phyloP scores from a whole-genome alignment of 2,113 vertebrate species.

The Lycocorax pyrrhopterus region DNA sequence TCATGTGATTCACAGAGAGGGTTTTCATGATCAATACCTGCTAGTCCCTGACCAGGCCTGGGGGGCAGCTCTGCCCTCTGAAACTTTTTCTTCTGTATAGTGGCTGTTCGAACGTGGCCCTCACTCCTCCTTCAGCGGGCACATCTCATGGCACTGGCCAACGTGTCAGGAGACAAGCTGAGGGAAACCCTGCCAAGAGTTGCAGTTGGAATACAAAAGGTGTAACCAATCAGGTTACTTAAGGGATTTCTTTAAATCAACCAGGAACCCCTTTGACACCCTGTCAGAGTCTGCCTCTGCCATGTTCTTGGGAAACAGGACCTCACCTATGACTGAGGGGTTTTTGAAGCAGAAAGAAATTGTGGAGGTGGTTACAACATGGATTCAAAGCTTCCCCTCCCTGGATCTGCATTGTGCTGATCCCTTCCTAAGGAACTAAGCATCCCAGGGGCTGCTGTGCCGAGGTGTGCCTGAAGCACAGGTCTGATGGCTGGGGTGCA shows the following conservation, averaged over 20 bases:
- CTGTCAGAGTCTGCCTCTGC: not conserved
- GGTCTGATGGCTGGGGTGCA: not conserved
- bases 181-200: not conserved
- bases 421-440: not conserved
- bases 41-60: not conserved
- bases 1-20: not conserved
- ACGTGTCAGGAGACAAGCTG: fast-evolving
- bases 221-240: not conserved
- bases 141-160: not conserved
- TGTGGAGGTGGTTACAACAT: fast-evolving
- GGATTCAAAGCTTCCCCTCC: not conserved
- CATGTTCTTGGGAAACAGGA: not conserved
- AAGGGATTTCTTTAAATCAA: not conserved
- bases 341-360: not conserved
- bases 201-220: not conserved
- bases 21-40: not conserved
- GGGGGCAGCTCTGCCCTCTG: not conserved
- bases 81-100: not conserved
- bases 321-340: not conserved
- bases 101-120: not conserved
- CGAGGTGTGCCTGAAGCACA: not conserved
- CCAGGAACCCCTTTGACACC: fast-evolving
- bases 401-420: fast-evolving
- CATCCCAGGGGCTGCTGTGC: not conserved
- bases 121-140: fast-evolving